Evolutionary conservation across 2,888 invertebrate genomes (phyloP), one percentile per base, ranked within the genome.

Genomic region (Perithous albicinctus): DNA sequence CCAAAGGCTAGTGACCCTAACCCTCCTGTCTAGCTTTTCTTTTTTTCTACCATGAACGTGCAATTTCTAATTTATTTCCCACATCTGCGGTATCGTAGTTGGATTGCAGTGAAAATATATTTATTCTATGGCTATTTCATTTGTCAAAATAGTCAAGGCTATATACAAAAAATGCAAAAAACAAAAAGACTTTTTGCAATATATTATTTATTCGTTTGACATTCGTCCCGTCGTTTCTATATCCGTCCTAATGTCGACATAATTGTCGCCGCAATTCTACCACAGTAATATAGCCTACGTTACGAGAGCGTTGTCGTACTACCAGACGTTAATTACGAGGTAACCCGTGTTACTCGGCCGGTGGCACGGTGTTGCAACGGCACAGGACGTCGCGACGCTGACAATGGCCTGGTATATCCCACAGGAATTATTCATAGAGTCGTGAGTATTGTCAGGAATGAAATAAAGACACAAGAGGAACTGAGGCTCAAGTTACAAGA

Each of bases 1-100:
- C 18, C 38, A 73, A 73, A 77, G 77, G 77, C 15, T 73, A 73
- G 54, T 63, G 80, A 82, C 75, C 78, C 69, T 73, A 73, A 73
- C 59, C 32, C 63, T n/a, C 38, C 51, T n/a, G 12, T 38, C 8
- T 38, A 23, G 59, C 43, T 18, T 70, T 23, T 75, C 43, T 70
- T 23, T 75, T 54, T 46, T 76, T 56, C 10, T 64, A 66, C 23
- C 38, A 63, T 38, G 29, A 54, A 54, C 43, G 20, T 69, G 56
- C 43, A 54, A 63, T 81, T 70, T 64, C 38, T 48, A 46, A 64
- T 48, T 56, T 59, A 63, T 72, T 69, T 74, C 18, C 59, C 64
- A 29, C 59, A 61, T 12, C 20, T 43, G 10, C 54, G 26, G 63
- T 69, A 51, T 56, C 20, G 32, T 56, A 18, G n/a, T 46, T 32